Evolutionary conservation across 2,113 vertebrate genomes (phyloP), one percentile per base, ranked within the genome.

Genomic region (Platichthys stellatus): DNA sequence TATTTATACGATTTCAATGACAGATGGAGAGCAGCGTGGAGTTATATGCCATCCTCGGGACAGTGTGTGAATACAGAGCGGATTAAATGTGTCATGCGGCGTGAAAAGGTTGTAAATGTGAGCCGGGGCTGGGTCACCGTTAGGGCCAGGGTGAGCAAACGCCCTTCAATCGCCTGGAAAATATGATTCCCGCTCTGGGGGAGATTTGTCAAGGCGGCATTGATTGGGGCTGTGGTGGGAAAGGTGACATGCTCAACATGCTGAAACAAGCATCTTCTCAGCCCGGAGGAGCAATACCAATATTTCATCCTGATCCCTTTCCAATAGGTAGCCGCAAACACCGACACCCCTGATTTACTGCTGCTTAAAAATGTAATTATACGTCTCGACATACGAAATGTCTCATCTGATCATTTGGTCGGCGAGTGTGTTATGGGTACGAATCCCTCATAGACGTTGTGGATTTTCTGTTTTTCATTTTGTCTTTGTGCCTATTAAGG

Each of bases 241-340:
- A 84, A 68, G 89, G 78, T 83, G 88, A 86, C 90, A 86, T 80
- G 88, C 79, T 69, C 86, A 93, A 91, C 79, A 88, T 92, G 92
- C 92, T 94, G 91, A 94, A 92, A 90, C 90, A 90, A 90, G 90
- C 90, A 92, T 87, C 90, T 91, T 90, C 83, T 77, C 75, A 63
- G 80, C 77, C 45, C 51, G 56, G 45, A 77, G 80, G 77, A 68
- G 89, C 90, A 85, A 76, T 77, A 80, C 76, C 88, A 84, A 92
- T 93, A 93, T 93, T 90, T 94, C 93, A 92, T 73, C 68, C 76
- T 90, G 90, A 92, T 90, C 70, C 84, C 69, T 90, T 90, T 91
- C 89, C 90, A 85, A 92, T 92, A 90, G 71, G 72, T 80, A 82
- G 69, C 71, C 71, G 23, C 81, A 75, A 81, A 72, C 81, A 78